A percentile compares a stretch with the other conserved stretches of the same genome.
These are phyloP conservation scores for Myotis davidii DNA, from an alignment of 2,113 vertebrate genomes.

Conservation along the genomic window DNA sequence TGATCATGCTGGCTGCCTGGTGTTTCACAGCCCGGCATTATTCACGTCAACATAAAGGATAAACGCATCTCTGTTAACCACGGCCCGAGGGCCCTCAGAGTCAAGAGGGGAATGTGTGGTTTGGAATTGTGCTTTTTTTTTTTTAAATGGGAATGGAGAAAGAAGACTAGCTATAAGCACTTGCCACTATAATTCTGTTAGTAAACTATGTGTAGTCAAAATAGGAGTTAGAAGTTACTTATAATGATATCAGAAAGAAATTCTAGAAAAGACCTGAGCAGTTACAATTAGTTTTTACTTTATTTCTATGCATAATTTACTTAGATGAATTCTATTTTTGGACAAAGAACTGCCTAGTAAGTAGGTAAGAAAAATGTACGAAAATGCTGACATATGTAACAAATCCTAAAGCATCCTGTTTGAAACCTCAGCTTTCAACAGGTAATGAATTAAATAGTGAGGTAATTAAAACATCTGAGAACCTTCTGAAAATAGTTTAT, in stretches of 20 bases:
- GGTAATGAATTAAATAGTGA: constrained; percentile 79
- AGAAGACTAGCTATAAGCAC: neutral
- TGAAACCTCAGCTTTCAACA: constrained; percentile 75
- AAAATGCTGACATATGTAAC: constrained; percentile 61
- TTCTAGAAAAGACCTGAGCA: neutral
- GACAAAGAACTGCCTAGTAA: constrained; percentile 22
- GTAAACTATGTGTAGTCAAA: constrained; percentile 15
- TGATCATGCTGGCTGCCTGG: neutral
- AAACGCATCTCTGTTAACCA: constrained; percentile 45
- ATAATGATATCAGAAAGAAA: neutral
- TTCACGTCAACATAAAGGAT: constrained; percentile 61
- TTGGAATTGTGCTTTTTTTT: constrained; percentile 2
- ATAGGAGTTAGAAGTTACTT: neutral
- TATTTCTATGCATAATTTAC: neutral
- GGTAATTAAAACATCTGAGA: constrained; percentile 75
- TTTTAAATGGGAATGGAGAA: neutral
- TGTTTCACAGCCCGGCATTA: constrained; percentile 55
- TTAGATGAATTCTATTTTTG: constrained; percentile 53
- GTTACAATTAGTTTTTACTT: neutral
- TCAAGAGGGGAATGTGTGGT: constrained; percentile 39
- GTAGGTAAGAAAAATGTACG: constrained; percentile 18
- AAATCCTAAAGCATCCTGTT: constrained; percentile 56
- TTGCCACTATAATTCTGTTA: neutral
- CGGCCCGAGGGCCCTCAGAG: constrained; percentile 13
- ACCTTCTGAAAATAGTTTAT: constrained; percentile 51